Conservation (phyloP, 2,113 vertebrate species). For the Rhombomys opimus region DNA sequence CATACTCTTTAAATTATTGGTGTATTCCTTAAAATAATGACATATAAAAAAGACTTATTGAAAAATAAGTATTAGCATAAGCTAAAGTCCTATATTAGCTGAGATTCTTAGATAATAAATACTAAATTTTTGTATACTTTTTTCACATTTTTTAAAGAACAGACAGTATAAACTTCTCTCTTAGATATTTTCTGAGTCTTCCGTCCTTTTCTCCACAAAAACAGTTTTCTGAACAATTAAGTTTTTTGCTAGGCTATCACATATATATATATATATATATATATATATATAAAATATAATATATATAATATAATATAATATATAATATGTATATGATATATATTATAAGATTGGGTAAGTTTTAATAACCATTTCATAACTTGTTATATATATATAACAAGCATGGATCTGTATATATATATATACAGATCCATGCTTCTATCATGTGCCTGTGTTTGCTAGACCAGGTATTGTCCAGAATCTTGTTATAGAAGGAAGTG, state of each 20-base stretch:
- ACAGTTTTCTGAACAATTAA: constrained; percentile 10
- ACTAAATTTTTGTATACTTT: constrained; percentile 1
- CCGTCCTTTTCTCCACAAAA: background rate
- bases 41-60: constrained; percentile 3
- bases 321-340: too few species aligned
- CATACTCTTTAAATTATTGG: background rate
- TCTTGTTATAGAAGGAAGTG: background rate
- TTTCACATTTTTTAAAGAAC: constrained; percentile 39
- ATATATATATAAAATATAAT: too few species aligned
- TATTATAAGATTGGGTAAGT: too few species aligned
- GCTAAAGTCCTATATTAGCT: constrained; percentile 14
- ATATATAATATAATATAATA: too few species aligned
- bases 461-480: background rate
- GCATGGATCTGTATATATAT: too few species aligned
- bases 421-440: background rate
- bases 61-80: background rate
- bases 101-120: constrained; percentile 16
- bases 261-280: too few species aligned
- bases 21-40: constrained; percentile 11
- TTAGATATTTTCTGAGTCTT: background rate
- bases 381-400: too few species aligned
- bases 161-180: background rate
- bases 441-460: background rate
- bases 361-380: too few species aligned
- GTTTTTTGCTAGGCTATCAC: background rate